A percentile compares a stretch with the other conserved stretches of the same genome.
Evolutionary conservation across 2,113 vertebrate genomes (phyloP).

Genomic region (Micromys minutus): DNA sequence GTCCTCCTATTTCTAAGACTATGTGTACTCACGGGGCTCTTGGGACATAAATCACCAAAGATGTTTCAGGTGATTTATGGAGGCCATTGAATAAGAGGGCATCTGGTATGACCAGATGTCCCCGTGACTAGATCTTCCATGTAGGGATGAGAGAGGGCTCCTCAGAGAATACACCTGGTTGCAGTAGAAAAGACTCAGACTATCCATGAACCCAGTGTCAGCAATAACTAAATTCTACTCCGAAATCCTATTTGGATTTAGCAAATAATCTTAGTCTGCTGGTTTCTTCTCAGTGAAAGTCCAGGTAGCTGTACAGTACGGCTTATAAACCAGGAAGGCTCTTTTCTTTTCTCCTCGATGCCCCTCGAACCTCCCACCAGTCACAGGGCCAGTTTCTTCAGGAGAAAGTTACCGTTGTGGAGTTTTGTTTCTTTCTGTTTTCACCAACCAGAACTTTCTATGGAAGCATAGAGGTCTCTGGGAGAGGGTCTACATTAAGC

Average conservation of each 20-base stretch:
- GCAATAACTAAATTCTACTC: slow-evolving; percentile 15
- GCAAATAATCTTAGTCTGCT: background rate
- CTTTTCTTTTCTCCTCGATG: background rate
- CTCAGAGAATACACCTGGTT: background rate
- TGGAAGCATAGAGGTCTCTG: slow-evolving; percentile 20
- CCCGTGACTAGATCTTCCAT: slow-evolving; percentile 31
- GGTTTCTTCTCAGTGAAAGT: background rate
- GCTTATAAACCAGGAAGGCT: background rate
- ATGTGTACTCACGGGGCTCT: slow-evolving; percentile 32
- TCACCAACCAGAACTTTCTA: background rate
- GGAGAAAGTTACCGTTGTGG: background rate
- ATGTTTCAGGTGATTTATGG: slow-evolving; percentile 54
- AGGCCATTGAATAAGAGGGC: slow-evolving; percentile 43
- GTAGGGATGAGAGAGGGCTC: background rate
- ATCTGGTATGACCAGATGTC: slow-evolving; percentile 32
- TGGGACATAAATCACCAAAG: slow-evolving; percentile 61
- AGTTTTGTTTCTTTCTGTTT: slow-evolving; percentile 48
- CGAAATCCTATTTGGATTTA: background rate
- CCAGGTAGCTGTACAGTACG: background rate
- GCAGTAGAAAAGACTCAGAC: slow-evolving; percentile 34
- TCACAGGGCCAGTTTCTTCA: background rate
- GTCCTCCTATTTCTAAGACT: slow-evolving; percentile 33
- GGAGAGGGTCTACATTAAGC: background rate
- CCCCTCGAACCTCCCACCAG: background rate
- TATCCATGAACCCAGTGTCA: slow-evolving; percentile 34